Conservation (phyloP, 2,888 invertebrate species). For the Hoplodrina blanda region DNA sequence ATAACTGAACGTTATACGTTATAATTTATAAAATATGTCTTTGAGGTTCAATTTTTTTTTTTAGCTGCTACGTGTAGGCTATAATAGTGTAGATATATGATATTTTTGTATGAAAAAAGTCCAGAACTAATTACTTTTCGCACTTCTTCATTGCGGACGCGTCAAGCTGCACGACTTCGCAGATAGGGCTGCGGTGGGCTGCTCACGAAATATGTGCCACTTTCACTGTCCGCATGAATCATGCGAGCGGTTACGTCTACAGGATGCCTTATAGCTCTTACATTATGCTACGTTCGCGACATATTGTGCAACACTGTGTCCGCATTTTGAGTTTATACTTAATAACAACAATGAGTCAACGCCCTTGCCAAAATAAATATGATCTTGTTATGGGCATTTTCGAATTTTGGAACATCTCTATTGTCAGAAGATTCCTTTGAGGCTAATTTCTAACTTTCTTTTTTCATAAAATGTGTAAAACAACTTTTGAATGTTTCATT, state of each 20-base stretch:
- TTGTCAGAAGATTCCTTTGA: conserved; percentile 16
- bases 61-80: background rate
- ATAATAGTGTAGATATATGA: background rate
- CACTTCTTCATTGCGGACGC: background rate
- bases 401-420: conserved; percentile 39
- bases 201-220: conserved; percentile 78
- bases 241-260: conserved; percentile 77
- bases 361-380: conserved; percentile 59
- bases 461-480: conserved; percentile 37
- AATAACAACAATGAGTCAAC: conserved; percentile 73
- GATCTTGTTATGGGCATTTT: conserved; percentile 25
- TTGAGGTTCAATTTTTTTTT: background rate
- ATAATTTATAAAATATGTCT: too few relatives aligned
- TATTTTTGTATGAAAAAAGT: background rate
- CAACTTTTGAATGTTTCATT: background rate
- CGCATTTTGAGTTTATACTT: conserved; percentile 74
- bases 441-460: conserved; percentile 50
- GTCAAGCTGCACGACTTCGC: conserved; percentile 35
- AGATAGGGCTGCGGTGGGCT: conserved; percentile 65
- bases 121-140: conserved; percentile 8
- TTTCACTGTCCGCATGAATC: conserved; percentile 87
- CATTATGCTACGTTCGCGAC: conserved; percentile 70
- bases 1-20: background rate
- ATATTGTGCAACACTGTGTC: conserved; percentile 81
- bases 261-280: conserved; percentile 79